Base-by-base conservation (phyloP, 64 coral and sea anemone genomes). In the Porites australiensis region DNA sequence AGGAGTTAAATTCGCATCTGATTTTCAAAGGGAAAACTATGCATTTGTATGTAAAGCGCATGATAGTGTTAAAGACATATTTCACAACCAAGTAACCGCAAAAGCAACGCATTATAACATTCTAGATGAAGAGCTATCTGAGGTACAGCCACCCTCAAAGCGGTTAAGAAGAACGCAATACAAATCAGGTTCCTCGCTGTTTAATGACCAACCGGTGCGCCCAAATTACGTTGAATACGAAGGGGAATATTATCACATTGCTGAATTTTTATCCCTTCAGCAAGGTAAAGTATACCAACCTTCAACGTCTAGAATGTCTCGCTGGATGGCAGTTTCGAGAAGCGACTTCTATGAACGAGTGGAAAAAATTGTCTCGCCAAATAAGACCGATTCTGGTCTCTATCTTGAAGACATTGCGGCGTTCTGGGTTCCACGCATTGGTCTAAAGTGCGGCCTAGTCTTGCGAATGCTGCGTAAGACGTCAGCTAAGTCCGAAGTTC, bases 341-440 rank as follows among this genome's bases (percentile, higher is more conserved):
- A 74, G 81, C 15, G 89, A 91, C 48, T 91, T 91, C 12, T 91
- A 91, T 74, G 89, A 91, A 45, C 21, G 62, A 43, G 72, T 91
- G 4, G 64, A 52, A 73, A 91, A 58, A 63, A n/a, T n/a, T n/a
- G n/a, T n/a, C n/a, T n/a, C n/a, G n/a, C n/a, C n/a, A n/a, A n/a
- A n/a, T n/a, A n/a, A 50, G 8, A 58, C 52, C 14, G 20, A 72
- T 10, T 9, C 11, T 11, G 77, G 77, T 1, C 13, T 62, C 2
- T 91, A 91, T 47, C 37, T 66, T 2, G 48, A 49, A 1, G 88
- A 89, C 60, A 66, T 78, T 27, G 74, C 66, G 14, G 55, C 74
- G 19, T 67, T 89, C 2, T 89, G 88, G 88, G 4, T 89, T 12
- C 88, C 88, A 44, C 44, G 58, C 18, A 45, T 77, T 47, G 73